Percentiles rank a stretch among this genome's conserved stretches.
Evolutionary conservation across 2,113 vertebrate genomes (phyloP).

Genomic region (Oncorhynchus kisutch): DNA sequence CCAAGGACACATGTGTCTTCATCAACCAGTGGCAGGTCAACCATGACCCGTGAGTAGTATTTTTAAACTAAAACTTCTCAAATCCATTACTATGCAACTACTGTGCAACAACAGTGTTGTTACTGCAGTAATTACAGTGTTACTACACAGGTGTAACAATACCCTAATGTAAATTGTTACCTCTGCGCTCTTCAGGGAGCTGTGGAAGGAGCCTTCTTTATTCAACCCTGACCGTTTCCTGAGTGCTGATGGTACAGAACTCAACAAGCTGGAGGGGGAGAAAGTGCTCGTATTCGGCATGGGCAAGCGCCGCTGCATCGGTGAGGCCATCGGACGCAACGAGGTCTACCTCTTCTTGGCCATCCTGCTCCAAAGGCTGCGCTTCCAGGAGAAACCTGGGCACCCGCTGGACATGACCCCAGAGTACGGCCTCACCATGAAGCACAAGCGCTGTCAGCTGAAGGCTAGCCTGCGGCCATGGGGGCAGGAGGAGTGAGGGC

Average conservation of each 20-base stretch:
- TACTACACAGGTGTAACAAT: too few species aligned
- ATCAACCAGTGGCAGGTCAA: slow-evolving; percentile 97
- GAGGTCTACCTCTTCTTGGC: slow-evolving; percentile 91
- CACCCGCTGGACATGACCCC: slow-evolving; percentile 81
- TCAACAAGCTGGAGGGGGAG: slow-evolving; percentile 75
- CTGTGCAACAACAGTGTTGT: too few species aligned
- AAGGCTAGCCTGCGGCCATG: slow-evolving; percentile 58
- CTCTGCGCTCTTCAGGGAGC: slow-evolving; percentile 65
- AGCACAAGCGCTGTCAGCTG: slow-evolving; percentile 80
- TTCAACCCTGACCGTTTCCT: slow-evolving; percentile 90
- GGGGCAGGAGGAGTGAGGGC: slow-evolving; percentile 41
- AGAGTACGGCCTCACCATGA: slow-evolving; percentile 87
- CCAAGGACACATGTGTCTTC: slow-evolving; percentile 87
- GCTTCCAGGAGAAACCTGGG: slow-evolving; percentile 69
- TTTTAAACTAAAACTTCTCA: not conserved
- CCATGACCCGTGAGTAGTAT: slow-evolving; percentile 86
- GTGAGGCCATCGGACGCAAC: slow-evolving; percentile 82
- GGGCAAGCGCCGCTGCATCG: slow-evolving; percentile 87
- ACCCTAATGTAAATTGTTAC: not conserved
- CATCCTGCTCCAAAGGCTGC: slow-evolving; percentile 82
- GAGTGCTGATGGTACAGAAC: slow-evolving; percentile 42
- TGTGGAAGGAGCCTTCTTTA: slow-evolving; percentile 84
- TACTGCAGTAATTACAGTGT: too few species aligned
- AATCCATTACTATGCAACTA: not conserved
- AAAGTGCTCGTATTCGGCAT: slow-evolving; percentile 84